These are phyloP conservation scores for Linepithema humile DNA, from an alignment of 1,140 invertebrate genomes.

Conservation along the genomic window DNA sequence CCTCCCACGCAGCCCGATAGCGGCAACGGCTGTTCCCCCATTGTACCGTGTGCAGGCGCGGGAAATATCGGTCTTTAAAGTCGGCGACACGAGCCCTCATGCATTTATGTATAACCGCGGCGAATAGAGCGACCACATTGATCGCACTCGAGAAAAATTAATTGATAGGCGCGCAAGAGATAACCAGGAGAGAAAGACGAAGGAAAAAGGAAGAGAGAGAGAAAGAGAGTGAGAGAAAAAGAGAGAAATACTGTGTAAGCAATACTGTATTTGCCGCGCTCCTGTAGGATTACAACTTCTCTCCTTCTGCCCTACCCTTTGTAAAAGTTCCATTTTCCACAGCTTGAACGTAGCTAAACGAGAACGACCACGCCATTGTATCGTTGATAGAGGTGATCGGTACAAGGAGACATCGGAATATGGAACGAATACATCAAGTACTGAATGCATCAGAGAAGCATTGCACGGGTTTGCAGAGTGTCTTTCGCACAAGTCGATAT, in stretches of 20 bases:
- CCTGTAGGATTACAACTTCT: constrained; percentile 20
- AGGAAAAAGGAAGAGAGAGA: not conserved
- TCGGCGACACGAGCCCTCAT: constrained; percentile 54
- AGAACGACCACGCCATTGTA: constrained; percentile 34
- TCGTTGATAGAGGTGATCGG: constrained; percentile 36
- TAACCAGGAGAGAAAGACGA: not conserved
- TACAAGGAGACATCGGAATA: constrained; percentile 22
- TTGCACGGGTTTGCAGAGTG: not conserved
- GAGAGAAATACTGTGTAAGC: not conserved
- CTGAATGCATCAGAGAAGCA: not conserved
- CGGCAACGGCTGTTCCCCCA: not conserved
- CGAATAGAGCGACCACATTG: constrained; percentile 22
- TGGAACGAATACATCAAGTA: constrained; percentile 39
- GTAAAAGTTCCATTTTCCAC: constrained; percentile 53
- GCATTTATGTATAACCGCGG: constrained; percentile 57
- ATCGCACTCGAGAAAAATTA: constrained; percentile 58
- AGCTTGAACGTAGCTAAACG: constrained; percentile 17
- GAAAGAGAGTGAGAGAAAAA: not conserved
- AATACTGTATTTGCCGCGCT: not conserved
- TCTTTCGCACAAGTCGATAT: constrained; percentile 27
- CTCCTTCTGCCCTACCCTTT: constrained; percentile 9
- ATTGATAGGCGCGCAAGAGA: constrained; percentile 43
- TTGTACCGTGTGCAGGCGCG: not conserved
- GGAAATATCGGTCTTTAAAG: constrained; percentile 59
- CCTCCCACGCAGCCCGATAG: not conserved